Evolutionary conservation across 2,797 vertebrate species (phyloP), one percentile per base, ranked within the genome.

Genomic region (Mormyrus proboscirostris): DNA sequence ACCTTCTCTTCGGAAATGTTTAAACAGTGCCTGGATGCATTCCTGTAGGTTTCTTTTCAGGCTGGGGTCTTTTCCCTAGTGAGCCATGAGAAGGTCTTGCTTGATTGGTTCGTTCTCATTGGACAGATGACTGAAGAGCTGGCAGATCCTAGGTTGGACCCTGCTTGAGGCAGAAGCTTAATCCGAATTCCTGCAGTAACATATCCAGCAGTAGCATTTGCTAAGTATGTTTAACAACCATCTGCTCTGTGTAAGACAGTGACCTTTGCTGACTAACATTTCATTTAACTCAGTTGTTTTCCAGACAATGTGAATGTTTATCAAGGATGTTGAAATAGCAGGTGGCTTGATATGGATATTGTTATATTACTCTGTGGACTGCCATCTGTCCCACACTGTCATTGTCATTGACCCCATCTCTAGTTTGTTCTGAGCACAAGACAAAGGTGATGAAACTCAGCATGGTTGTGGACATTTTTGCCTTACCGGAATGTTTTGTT

Each of bases 251-350:
- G 49, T 49, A 25, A 49, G 44, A 29, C 4, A 2, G 49, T 10
- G n/a, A 49, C 49, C n/a, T 84, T 84, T 49, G 47, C 44, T 22
- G 82, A 84, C 47, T 51, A 84, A 51, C n/a, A 50, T 84, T 84
- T 84, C 49, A 49, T 84, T 49, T 49, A 51, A 84, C n/a, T 25
- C 44, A 4, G 49, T 84, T 50, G 49, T 49, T 51, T 83, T 84
- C 47, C 82, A 84, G 82, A 84, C 22, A 51, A 49, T 22, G 49
- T 84, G 82, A 84, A 84, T 84, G 44, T 49, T 84, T 84, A 84
- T 84, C n/a, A 50, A 25, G 47, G 82, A 50, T 84, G 82, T 51
- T 84, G 82, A 5, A 49, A 29, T 51, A 51, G 44, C 82, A 51
- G 44, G 22, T 49, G 44, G 82, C n/a, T 49, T 84, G 9, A 25